A percentile compares a stretch with the other conserved stretches of the same genome.
phyloP scores from a whole-genome alignment of 2,888 invertebrate species.

The Danaus chrysippus region DNA sequence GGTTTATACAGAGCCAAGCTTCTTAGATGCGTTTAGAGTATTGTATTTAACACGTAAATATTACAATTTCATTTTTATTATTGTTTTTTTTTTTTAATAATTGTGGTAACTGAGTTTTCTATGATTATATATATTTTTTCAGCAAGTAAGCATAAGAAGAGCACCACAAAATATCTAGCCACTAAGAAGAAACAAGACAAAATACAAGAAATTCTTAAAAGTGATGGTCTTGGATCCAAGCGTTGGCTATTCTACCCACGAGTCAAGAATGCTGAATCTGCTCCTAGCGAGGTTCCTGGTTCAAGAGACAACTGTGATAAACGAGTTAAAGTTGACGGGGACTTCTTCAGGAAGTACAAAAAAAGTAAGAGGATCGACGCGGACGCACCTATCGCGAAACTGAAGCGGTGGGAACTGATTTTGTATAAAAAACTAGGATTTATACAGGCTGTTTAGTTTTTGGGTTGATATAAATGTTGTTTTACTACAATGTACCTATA shows the following conservation, averaged over 20 bases:
- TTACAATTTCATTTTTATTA: too few species aligned
- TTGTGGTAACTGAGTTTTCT: too few species aligned
- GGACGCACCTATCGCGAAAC: constrained; percentile 63
- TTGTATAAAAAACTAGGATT: constrained; percentile 72
- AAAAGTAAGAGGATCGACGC: constrained; percentile 54
- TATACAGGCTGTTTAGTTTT: constrained; percentile 58
- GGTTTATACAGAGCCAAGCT: constrained; percentile 52
- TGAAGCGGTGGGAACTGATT: constrained; percentile 68
- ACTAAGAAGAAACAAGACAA: constrained; percentile 66
- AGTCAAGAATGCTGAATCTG: constrained; percentile 32
- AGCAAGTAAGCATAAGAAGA: constrained; percentile 64
- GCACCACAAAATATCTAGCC: constrained; percentile 56
- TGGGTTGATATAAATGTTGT: constrained; percentile 14
- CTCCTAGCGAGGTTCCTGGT: constrained; percentile 30
- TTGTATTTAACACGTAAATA: constrained; percentile 59
- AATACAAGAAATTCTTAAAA: constrained; percentile 62
- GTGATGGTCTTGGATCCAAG: constrained; percentile 66
- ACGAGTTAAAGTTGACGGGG: constrained; percentile 63
- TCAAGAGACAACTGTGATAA: constrained; percentile 55
- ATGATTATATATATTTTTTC: constrained; percentile 24
- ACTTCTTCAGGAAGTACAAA: constrained; percentile 67
- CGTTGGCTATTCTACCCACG: constrained; percentile 68
- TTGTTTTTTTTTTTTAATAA: too few species aligned
- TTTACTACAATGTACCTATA: not conserved
- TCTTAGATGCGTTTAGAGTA: constrained; percentile 66